Conservation (phyloP, 2,113 vertebrate species). For the Rallus limicola region DNA sequence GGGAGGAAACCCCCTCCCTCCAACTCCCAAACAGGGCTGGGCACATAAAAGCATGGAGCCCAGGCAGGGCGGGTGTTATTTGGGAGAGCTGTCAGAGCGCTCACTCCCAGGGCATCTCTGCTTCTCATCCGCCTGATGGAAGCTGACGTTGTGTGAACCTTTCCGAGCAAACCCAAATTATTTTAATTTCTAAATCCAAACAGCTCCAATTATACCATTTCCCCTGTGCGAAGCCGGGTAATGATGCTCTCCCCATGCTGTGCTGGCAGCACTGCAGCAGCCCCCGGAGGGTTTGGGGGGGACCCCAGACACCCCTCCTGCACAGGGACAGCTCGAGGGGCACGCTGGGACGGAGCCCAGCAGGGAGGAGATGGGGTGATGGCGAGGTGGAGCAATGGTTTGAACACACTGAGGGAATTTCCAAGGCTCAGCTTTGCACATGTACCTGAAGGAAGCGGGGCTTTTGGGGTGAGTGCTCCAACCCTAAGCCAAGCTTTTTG, state of each 20-base stretch:
- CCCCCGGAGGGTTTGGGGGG: not conserved
- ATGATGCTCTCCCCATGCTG: slow-evolving; percentile 45
- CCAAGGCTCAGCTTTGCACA: not conserved
- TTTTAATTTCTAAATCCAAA: slow-evolving; percentile 75
- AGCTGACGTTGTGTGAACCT: slow-evolving; percentile 70
- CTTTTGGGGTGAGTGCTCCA: not conserved
- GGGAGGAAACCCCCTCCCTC: not conserved
- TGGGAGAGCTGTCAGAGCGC: slow-evolving; percentile 57
- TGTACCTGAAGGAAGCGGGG: not conserved
- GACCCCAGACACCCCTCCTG: not conserved
- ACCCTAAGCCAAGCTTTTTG: not conserved
- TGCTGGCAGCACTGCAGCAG: not conserved
- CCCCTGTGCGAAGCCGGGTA: slow-evolving; percentile 32
- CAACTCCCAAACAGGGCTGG: not conserved
- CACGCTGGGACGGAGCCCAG: not conserved
- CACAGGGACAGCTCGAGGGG: not conserved
- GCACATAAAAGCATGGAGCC: not conserved
- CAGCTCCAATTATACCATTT: slow-evolving; percentile 72
- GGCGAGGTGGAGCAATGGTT: not conserved
- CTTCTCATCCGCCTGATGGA: slow-evolving; percentile 61
- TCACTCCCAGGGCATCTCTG: slow-evolving; percentile 49
- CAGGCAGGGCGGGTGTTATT: not conserved
- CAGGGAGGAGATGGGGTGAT: not conserved
- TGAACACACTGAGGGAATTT: not conserved
- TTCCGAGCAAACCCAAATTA: slow-evolving; percentile 68